These are phyloP conservation scores for Tuta absoluta DNA, from an alignment of 2,888 invertebrate genomes.

Conservation along the genomic window DNA sequence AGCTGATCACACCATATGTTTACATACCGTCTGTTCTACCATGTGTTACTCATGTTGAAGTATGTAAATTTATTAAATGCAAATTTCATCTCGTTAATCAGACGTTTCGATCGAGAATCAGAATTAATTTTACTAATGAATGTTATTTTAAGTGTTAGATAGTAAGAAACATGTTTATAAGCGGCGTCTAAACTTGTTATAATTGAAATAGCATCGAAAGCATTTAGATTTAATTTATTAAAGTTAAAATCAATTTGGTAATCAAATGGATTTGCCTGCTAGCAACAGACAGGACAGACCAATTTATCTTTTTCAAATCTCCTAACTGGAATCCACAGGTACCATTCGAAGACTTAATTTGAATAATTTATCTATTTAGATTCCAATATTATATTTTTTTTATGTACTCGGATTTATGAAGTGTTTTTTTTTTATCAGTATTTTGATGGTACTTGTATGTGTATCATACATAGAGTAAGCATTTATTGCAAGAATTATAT, in stretches of 20 bases:
- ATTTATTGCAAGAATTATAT: no score
- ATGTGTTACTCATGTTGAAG: slow-evolving; percentile 14
- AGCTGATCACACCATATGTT: slow-evolving; percentile 27
- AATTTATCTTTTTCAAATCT: not conserved
- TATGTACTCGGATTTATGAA: not conserved
- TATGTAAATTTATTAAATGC: slow-evolving; percentile 14
- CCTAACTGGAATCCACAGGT: not conserved
- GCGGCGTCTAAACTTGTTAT: not conserved
- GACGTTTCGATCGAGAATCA: not conserved
- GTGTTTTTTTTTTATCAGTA: not conserved
- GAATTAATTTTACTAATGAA: not conserved
- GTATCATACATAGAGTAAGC: no score
- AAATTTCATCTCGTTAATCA: slow-evolving; percentile 20
- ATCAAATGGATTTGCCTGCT: not conserved
- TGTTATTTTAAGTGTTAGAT: slow-evolving; percentile 1
- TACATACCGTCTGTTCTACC: slow-evolving; percentile 16
- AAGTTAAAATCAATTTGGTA: not conserved
- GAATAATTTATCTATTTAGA: not conserved
- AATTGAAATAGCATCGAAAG: not conserved
- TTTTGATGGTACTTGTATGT: not conserved
- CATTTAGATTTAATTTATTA: not conserved
- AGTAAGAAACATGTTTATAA: not conserved
- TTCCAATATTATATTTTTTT: not conserved
- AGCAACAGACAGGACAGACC: not conserved
- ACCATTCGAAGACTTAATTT: not conserved